Evolutionary conservation across 2,113 vertebrate genomes (phyloP).

Genomic region (Chaetorhynchus papuensis): DNA sequence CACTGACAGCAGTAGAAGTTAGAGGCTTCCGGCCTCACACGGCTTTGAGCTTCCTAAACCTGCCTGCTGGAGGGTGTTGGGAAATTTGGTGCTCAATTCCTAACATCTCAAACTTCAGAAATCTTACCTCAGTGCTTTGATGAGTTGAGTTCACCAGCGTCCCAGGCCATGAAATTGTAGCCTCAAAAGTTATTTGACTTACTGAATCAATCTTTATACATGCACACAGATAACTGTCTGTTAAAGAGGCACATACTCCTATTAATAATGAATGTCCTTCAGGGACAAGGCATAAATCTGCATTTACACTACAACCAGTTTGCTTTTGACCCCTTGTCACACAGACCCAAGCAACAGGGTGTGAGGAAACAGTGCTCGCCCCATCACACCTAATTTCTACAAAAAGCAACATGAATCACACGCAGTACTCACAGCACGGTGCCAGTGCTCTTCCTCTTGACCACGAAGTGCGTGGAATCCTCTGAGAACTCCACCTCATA

Average conservation of each 20-base stretch:
- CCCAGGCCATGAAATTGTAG: neutral
- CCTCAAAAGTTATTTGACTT: neutral
- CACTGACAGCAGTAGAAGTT: neutral
- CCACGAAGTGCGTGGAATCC: neutral
- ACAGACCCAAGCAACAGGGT: neutral
- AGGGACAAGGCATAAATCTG: neutral
- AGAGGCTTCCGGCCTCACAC: fast-evolving
- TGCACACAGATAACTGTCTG: neutral
- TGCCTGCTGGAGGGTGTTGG: neutral
- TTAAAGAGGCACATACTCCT: neutral
- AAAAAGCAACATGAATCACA: neutral
- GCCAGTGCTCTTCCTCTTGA: conserved; percentile 46
- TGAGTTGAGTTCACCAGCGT: fast-evolving
- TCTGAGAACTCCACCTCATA: neutral
- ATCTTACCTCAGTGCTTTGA: neutral
- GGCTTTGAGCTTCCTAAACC: neutral
- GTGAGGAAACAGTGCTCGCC: neutral
- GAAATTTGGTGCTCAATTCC: neutral
- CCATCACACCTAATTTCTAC: neutral
- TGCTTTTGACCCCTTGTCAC: neutral
- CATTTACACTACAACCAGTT: neutral
- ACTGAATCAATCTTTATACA: neutral
- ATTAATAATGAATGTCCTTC: neutral
- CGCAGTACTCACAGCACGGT: conserved; percentile 36
- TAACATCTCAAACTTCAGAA: neutral